phyloP scores from a whole-genome alignment of 2,113 vertebrate genomes.

The Gymnogyps californianus region DNA sequence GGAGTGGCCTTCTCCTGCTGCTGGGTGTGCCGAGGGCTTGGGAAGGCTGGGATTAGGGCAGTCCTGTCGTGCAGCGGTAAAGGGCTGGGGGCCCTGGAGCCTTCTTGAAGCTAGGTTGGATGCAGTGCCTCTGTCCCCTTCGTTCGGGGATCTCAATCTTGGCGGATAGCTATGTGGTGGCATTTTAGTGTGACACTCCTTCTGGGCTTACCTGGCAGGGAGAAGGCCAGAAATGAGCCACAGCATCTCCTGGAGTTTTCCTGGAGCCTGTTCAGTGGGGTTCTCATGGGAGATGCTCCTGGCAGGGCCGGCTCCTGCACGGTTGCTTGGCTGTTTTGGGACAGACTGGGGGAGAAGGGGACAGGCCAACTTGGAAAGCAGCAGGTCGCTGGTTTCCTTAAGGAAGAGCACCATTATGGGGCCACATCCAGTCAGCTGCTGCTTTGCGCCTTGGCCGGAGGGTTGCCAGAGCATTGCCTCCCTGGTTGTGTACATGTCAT shows the following conservation, averaged over 20 bases:
- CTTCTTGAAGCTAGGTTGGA: background rate
- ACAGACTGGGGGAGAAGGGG: background rate
- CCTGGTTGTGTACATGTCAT: accelerated
- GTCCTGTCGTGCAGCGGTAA: background rate
- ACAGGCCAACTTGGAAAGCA: background rate
- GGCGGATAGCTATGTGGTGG: accelerated
- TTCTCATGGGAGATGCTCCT: background rate
- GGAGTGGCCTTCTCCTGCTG: background rate
- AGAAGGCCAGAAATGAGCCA: background rate
- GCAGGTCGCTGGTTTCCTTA: background rate
- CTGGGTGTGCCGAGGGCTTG: background rate
- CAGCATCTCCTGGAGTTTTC: background rate
- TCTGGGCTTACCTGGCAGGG: background rate
- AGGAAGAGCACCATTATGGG: background rate
- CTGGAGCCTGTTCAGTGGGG: background rate
- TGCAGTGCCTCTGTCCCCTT: background rate
- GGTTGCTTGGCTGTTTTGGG: background rate
- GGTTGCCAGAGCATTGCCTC: background rate
- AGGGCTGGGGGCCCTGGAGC: background rate
- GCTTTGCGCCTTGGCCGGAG: background rate
- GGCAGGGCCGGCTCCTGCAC: background rate
- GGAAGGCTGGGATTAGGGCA: background rate
- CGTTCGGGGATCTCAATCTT: background rate
- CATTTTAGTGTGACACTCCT: background rate
- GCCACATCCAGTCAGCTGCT: background rate